phyloP scores from a whole-genome alignment of 2,888 invertebrate species.

The Lingula anatina region DNA sequence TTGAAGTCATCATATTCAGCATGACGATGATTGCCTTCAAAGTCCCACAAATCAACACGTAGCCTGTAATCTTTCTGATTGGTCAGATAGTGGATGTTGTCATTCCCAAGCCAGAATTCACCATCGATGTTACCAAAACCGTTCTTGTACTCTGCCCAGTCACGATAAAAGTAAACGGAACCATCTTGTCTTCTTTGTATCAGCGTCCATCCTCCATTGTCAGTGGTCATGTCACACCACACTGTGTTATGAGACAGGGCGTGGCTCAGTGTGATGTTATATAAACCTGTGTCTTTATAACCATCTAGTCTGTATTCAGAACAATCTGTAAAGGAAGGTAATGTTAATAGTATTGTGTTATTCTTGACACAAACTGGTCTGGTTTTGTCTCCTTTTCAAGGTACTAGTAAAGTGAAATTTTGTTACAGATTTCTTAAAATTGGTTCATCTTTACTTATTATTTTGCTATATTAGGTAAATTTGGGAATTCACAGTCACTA shows the following conservation, averaged over 20 bases:
- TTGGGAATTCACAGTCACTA: too few species aligned
- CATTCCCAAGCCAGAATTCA: constrained; percentile 87
- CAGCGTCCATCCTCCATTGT: constrained; percentile 64
- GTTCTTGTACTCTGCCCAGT: constrained; percentile 74
- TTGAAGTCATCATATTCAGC: constrained; percentile 36
- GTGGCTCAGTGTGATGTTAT: constrained; percentile 70
- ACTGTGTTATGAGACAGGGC: constrained; percentile 65
- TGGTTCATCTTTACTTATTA: too few species aligned
- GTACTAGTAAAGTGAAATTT: too few species aligned
- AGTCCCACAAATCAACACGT: constrained; percentile 42
- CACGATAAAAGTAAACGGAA: constrained; percentile 73
- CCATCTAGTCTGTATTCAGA: constrained; percentile 56
- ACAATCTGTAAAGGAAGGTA: constrained; percentile 59
- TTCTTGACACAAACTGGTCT: too few species aligned
- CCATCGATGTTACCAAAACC: constrained; percentile 70
- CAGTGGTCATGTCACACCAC: constrained; percentile 60
- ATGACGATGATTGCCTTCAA: constrained; percentile 21
- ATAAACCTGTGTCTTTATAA: constrained; percentile 52
- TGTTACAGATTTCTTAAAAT: too few species aligned
- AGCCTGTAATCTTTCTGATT: constrained; percentile 67
- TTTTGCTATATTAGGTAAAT: too few species aligned
- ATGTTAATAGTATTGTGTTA: too few species aligned
- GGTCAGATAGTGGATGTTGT: constrained; percentile 74
- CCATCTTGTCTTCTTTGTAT: constrained; percentile 78
- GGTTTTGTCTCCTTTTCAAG: too few species aligned